Evolutionary conservation across 2,888 invertebrate species (phyloP).

Genomic region (Tortrix viridana): DNA sequence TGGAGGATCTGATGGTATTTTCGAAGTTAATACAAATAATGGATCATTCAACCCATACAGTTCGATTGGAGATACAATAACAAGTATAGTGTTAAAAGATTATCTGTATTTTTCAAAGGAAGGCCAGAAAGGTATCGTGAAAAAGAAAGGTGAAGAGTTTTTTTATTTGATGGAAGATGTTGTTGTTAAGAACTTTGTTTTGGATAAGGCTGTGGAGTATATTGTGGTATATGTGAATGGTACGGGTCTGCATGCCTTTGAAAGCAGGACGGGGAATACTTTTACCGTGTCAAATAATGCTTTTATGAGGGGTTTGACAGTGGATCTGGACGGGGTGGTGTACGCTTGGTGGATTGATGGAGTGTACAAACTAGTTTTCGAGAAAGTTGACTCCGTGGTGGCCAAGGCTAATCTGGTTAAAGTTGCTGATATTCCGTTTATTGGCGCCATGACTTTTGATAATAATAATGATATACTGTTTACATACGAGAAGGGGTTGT

Average conservation of each 20-base stretch:
- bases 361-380: slow-evolving; percentile 64
- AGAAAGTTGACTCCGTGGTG: slow-evolving; percentile 50
- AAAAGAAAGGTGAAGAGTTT: slow-evolving; percentile 65
- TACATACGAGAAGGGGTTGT: slow-evolving; percentile 59
- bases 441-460: slow-evolving; percentile 71
- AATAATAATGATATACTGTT: slow-evolving; percentile 68
- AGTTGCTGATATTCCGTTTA: slow-evolving; percentile 55
- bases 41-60: slow-evolving; percentile 59
- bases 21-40: slow-evolving; percentile 48
- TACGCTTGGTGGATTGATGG: slow-evolving; percentile 77
- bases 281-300: slow-evolving; percentile 63
- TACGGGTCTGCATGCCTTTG: slow-evolving; percentile 59
- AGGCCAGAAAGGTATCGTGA: slow-evolving; percentile 57
- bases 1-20: slow-evolving; percentile 71
- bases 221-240: slow-evolving; percentile 60
- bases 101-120: slow-evolving; percentile 65
- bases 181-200: slow-evolving; percentile 63
- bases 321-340: slow-evolving; percentile 63
- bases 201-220: slow-evolving; percentile 58
- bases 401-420: slow-evolving; percentile 53
- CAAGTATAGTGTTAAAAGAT: slow-evolving; percentile 62
- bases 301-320: slow-evolving; percentile 66
- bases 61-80: slow-evolving; percentile 64
- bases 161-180: slow-evolving; percentile 54
- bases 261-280: slow-evolving; percentile 51